phyloP scores from a whole-genome alignment of 2,888 invertebrate species.

The Tethea ocularis region DNA sequence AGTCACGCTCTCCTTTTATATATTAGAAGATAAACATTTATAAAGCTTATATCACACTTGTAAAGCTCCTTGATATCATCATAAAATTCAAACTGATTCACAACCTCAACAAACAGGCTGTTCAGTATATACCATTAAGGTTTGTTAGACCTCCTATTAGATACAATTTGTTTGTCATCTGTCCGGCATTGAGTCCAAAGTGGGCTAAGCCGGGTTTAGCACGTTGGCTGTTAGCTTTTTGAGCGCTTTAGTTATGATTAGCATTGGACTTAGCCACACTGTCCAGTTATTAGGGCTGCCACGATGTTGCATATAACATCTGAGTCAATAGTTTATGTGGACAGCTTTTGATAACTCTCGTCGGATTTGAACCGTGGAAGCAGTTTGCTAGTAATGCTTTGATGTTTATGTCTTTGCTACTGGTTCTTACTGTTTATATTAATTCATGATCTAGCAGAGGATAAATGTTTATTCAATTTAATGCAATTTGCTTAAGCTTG shows the following conservation, averaged over 20 bases:
- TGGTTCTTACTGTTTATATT: not conserved
- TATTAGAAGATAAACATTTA: no score
- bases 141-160: slow-evolving; percentile 6
- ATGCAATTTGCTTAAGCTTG: not conserved
- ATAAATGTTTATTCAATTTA: not conserved
- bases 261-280: not conserved
- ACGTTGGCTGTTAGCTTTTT: slow-evolving; percentile 11
- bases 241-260: slow-evolving; percentile 10
- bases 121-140: not conserved
- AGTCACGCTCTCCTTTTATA: no score
- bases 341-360: not conserved
- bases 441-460: not conserved
- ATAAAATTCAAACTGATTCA: not conserved
- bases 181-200: slow-evolving; percentile 12
- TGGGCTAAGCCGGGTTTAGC: slow-evolving; percentile 23
- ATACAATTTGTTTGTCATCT: slow-evolving; percentile 7
- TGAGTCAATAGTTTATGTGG: not conserved
- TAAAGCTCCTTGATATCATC: not conserved
- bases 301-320: slow-evolving; percentile 1
- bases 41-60: no score
- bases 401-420: not conserved
- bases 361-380: not conserved
- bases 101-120: not conserved
- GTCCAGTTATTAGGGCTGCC: slow-evolving; percentile 4
- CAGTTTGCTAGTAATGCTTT: not conserved